Conservation (phyloP, 2,888 invertebrate species). For the Brachypalpus laphriformis region DNA sequence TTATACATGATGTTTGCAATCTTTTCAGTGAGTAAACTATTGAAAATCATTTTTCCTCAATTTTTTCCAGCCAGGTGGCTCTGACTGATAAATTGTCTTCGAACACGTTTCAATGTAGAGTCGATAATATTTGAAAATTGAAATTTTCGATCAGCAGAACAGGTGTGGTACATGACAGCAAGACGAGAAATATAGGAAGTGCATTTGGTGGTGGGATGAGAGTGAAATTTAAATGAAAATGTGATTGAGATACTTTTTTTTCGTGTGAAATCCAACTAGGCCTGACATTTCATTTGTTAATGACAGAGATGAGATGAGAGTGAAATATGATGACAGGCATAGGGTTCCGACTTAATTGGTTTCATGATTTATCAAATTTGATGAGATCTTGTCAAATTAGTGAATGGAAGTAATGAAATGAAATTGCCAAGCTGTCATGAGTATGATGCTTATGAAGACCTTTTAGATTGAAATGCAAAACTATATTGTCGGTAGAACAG, state of each 20-base stretch:
- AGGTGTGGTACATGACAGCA: conserved; percentile 7
- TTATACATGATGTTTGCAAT: conserved; percentile 44
- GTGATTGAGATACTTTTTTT: background rate
- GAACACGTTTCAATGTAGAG: conserved; percentile 4
- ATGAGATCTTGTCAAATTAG: background rate
- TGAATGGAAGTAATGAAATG: background rate
- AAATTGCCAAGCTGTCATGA: too few species aligned
- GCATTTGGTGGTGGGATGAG: background rate
- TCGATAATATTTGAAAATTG: conserved; percentile 57
- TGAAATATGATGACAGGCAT: conserved; percentile 23
- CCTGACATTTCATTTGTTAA: conserved; percentile 9
- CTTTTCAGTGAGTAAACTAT: conserved; percentile 37
- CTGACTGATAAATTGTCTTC: conserved; percentile 54
- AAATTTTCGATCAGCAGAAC: conserved; percentile 32
- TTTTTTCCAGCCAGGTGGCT: conserved; percentile 23
- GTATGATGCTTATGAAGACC: too few species aligned
- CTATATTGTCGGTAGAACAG: too few species aligned
- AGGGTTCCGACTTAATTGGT: background rate
- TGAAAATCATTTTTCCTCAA: conserved; percentile 20
- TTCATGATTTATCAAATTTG: background rate
- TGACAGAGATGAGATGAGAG: conserved; percentile 3
- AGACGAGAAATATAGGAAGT: background rate
- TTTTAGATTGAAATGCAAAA: too few species aligned
- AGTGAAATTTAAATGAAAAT: conserved; percentile 1
- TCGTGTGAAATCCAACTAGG: background rate